Evolutionary conservation across 2,888 invertebrate species (phyloP).

Genomic region (Choristoneura rosaceana): DNA sequence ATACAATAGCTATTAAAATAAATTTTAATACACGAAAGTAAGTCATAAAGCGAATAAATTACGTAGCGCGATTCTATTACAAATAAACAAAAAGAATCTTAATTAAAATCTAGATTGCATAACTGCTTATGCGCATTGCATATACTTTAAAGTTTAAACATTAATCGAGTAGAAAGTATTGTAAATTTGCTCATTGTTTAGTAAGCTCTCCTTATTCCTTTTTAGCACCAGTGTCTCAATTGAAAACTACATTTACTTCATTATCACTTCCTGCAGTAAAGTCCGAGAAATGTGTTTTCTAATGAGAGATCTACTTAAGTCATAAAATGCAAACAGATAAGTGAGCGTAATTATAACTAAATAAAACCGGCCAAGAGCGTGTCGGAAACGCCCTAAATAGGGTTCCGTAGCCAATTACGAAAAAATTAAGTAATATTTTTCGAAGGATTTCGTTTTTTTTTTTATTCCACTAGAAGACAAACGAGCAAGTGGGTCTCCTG

Average conservation of each 20-base stretch:
- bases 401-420: too few relatives aligned
- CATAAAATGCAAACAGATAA: slow-evolving; percentile 23
- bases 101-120: slow-evolving; percentile 54
- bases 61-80: slow-evolving; percentile 54
- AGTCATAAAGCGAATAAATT: slow-evolving; percentile 46
- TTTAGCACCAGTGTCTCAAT: background rate
- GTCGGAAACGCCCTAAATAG: too few relatives aligned
- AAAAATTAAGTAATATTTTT: too few relatives aligned
- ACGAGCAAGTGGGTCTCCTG: too few relatives aligned
- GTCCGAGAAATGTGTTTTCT: slow-evolving; percentile 11
- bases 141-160: slow-evolving; percentile 5
- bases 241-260: background rate
- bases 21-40: slow-evolving; percentile 50
- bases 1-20: slow-evolving; percentile 55
- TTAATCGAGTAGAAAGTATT: slow-evolving; percentile 29
- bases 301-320: slow-evolving; percentile 21
- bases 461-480: too few relatives aligned
- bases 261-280: slow-evolving; percentile 19
- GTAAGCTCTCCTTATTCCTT: background rate
- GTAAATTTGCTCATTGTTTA: slow-evolving; percentile 9
- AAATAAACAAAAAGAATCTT: slow-evolving; percentile 51
- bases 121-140: slow-evolving; percentile 18
- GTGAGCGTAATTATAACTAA: slow-evolving; percentile 25
- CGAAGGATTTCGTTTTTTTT: too few relatives aligned
- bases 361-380: background rate